Conservation (phyloP, 2,113 vertebrate genomes). For the Albula goreensis region DNA sequence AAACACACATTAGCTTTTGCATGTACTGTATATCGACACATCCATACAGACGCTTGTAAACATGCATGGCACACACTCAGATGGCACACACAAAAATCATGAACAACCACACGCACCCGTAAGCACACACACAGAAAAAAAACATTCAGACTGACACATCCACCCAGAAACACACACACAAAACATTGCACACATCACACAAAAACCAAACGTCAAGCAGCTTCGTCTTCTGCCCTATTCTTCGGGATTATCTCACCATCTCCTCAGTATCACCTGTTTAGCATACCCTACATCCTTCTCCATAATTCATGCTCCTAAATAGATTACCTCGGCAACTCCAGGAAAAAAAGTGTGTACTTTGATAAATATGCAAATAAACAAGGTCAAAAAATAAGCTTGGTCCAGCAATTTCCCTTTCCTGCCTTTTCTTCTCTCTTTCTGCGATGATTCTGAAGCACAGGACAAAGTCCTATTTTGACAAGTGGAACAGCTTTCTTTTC, state of each 20-base stretch:
- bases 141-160: background rate
- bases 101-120: background rate
- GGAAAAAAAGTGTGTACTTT: constrained; percentile 36
- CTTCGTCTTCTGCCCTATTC: background rate
- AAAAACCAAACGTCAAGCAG: too few species aligned
- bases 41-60: background rate
- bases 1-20: constrained; percentile 15
- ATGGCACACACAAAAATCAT: too few species aligned
- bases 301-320: constrained; percentile 61
- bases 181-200: too few species aligned
- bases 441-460: background rate
- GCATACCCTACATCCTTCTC: constrained; percentile 33
- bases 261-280: constrained; percentile 47
- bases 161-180: background rate
- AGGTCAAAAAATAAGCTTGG: constrained; percentile 49
- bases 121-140: background rate
- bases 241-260: constrained; percentile 32
- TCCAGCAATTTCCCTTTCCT: constrained; percentile 46
- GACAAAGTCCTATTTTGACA: constrained; percentile 26
- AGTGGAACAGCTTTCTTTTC: constrained; percentile 21
- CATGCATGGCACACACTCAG: constrained; percentile 5
- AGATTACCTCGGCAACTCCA: constrained; percentile 53
- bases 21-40: background rate
- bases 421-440: background rate
- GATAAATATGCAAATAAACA: constrained; percentile 62